phyloP scores from a whole-genome alignment of 2,888 invertebrate species.

The Nemoura dubitans region DNA sequence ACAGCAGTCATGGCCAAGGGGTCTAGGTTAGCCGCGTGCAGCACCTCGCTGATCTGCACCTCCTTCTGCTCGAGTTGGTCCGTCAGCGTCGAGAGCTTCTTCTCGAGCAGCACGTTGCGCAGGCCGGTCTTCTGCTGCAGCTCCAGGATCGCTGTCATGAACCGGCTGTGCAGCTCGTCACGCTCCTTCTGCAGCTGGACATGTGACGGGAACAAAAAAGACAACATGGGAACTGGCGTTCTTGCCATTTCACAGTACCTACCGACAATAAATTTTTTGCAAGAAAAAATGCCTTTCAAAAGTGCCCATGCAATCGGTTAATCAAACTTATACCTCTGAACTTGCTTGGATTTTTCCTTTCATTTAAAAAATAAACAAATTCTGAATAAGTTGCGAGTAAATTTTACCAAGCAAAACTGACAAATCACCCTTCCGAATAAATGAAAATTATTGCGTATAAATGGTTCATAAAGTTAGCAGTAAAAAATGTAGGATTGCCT shows the following conservation, averaged over 20 bases:
- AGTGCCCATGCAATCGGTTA: too few relatives aligned
- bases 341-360: too few relatives aligned
- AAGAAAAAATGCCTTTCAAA: too few relatives aligned
- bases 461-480: too few relatives aligned
- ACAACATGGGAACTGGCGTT: not conserved
- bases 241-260: too few relatives aligned
- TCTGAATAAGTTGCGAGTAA: too few relatives aligned
- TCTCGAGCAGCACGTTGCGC: conserved; percentile 83
- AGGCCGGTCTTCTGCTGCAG: conserved; percentile 86
- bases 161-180: conserved; percentile 79
- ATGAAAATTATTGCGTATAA: too few relatives aligned
- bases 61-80: conserved; percentile 74
- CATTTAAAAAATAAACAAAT: too few relatives aligned
- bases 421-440: too few relatives aligned
- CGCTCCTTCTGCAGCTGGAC: conserved; percentile 72
- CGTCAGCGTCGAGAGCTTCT: conserved; percentile 72
- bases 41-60: conserved; percentile 73
- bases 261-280: too few relatives aligned
- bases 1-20: conserved; percentile 64
- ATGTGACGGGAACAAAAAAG: not conserved
- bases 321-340: too few relatives aligned
- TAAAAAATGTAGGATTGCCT: not conserved
- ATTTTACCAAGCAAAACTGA: too few relatives aligned
- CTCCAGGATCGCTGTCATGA: conserved; percentile 84
- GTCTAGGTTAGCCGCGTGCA: conserved; percentile 67